phyloP scores from a whole-genome alignment of 2,888 invertebrate genomes.

The Cephonodes hylas region DNA sequence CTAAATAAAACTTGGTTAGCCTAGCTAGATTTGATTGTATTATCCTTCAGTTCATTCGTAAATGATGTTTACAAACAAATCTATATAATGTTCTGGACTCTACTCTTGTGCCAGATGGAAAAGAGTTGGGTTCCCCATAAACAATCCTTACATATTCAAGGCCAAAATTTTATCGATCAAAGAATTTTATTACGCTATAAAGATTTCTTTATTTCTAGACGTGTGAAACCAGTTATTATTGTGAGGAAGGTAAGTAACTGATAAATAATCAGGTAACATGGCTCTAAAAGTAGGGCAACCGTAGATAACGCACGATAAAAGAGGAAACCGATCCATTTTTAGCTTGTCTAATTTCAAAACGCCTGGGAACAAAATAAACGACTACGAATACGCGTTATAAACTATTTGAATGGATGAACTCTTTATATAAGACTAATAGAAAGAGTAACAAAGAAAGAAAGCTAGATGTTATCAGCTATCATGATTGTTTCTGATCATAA shows the following conservation, averaged over 20 bases:
- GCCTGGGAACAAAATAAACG: background rate
- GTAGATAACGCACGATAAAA: slow-evolving; percentile 42
- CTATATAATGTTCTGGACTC: no score
- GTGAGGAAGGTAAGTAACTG: slow-evolving; percentile 32
- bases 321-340: slow-evolving; percentile 24
- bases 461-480: slow-evolving; percentile 8
- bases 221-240: slow-evolving; percentile 28
- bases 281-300: slow-evolving; percentile 37
- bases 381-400: background rate
- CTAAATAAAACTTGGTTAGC: no score
- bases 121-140: background rate
- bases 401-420: background rate
- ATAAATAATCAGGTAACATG: slow-evolving; percentile 29
- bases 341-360: background rate
- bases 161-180: background rate
- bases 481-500: slow-evolving; percentile 1
- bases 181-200: background rate
- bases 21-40: no score
- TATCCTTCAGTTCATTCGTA: no score
- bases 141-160: background rate
- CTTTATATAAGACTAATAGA: slow-evolving; percentile 1
- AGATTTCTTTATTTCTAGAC: background rate
- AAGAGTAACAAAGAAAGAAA: background rate
- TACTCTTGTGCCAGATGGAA: no score
- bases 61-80: no score